Conservation (phyloP, 2,888 invertebrate genomes). For the Abrostola triplasia region DNA sequence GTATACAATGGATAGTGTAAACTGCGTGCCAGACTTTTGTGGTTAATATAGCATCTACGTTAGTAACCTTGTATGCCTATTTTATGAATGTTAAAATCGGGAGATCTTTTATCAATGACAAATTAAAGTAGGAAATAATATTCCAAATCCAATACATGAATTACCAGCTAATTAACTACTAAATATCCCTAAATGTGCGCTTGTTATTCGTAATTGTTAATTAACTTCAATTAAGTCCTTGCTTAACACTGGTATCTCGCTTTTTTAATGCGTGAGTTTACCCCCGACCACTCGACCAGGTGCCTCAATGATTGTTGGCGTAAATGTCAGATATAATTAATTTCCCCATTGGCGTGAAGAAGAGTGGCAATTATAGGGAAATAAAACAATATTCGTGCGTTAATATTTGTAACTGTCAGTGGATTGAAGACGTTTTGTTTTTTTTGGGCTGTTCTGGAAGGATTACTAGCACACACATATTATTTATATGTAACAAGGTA, state of each 20-base stretch:
- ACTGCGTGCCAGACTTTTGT: conserved; percentile 25
- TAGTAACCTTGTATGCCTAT: too few species aligned
- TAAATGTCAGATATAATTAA: conserved; percentile 51
- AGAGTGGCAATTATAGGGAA: conserved; percentile 18
- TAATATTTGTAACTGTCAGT: conserved; percentile 16
- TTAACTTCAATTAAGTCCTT: not conserved
- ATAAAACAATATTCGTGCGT: conserved; percentile 36
- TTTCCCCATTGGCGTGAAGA: conserved; percentile 28
- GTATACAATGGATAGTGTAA: not conserved
- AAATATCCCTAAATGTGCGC: not conserved
- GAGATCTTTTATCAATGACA: too few species aligned
- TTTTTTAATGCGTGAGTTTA: conserved; percentile 9
- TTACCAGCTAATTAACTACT: too few species aligned
- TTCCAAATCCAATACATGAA: too few species aligned
- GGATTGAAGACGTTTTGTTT: conserved; percentile 17
- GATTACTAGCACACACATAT: too few species aligned
- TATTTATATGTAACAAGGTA: too few species aligned
- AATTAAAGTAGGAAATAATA: too few species aligned
- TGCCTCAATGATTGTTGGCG: conserved; percentile 40
- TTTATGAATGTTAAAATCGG: too few species aligned
- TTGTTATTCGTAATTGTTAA: not conserved
- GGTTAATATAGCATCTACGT: too few species aligned
- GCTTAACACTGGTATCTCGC: conserved; percentile 9
- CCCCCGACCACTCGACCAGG: conserved; percentile 34
- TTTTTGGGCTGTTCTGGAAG: too few species aligned